Base-by-base conservation (phyloP, 2,888 invertebrate species). In the Zygothrica quintamaculata region DNA sequence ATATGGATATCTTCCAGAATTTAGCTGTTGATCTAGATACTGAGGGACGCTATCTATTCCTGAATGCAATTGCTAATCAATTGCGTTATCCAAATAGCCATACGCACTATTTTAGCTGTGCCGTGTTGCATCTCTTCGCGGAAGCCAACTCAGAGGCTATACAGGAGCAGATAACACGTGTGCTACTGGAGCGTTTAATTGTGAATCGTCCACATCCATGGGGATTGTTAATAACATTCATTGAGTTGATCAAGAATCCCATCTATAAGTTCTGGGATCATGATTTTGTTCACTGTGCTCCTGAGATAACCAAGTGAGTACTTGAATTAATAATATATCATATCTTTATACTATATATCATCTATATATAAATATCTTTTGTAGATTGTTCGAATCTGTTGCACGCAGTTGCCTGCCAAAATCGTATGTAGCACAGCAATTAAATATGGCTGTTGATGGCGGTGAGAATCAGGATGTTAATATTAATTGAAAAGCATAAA, bases 1-100 rank as follows among this genome's bases (percentile, higher is more conserved):
- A 98, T 91, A 99, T 99, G 99, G 99, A 99, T 91, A 99, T 99
- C 79, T 99, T 99, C 93, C 99, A 99, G 92, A 99, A 99, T 92
- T 93, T 99, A 78, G 98, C 98, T 0, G 99, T 99, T 0, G 98
- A 99, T 91, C 94, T 99, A 70, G 99, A 99, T 91, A 98, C 97
- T 8, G 99, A 99, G 92, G 99, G 99, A 91, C 91, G 93, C 42
- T 99, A 99, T 91, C 92, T 99, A 87, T 99, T 99, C 92, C 93
- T 99, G 89, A 99, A 99, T 91, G 98, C 99, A 1, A 98, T 99
- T 77, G 99, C 99, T 44, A 99, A 99, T 92, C 99, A 99, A 90
- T 92, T 99, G 86, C 94, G 99, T 16, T 99, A 99, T 92, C 99
- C 99, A 8, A 99, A 99, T 92, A 99, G 98, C 89, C 99, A 99